These are phyloP conservation scores for Brachyhypopomus gauderio DNA, from an alignment of 2,113 vertebrate genomes.

Conservation along the genomic window DNA sequence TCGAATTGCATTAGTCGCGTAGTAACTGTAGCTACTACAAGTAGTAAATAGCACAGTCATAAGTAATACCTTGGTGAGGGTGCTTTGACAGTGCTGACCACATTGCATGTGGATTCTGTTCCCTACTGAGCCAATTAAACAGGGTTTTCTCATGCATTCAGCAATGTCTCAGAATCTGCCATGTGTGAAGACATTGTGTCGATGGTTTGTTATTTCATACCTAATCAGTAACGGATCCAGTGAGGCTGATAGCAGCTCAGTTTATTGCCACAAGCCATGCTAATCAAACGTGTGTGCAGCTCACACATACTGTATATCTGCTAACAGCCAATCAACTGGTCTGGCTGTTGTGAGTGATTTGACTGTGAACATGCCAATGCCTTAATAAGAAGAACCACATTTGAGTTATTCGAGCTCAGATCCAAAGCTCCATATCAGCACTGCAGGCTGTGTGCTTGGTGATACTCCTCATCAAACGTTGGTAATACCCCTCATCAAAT, in stretches of 20 bases:
- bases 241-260: not conserved
- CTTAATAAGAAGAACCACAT: not conserved
- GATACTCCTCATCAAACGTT: not conserved
- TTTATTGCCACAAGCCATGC: conserved; percentile 23
- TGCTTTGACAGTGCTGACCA: not conserved
- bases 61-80: not conserved
- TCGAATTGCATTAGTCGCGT: not conserved
- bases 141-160: not conserved
- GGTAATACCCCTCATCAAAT: too few species aligned
- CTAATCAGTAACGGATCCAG: conserved; percentile 18
- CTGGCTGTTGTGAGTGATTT: too few species aligned
- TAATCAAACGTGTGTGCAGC: conserved; percentile 9
- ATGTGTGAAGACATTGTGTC: conserved; percentile 9
- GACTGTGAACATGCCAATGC: too few species aligned
- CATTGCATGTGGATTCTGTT: conserved; percentile 22
- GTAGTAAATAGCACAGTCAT: not conserved
- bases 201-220: conserved; percentile 14
- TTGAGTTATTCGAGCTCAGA: not conserved
- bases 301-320: conserved; percentile 7
- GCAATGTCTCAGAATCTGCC: not conserved
- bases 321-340: not conserved
- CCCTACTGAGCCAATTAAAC: conserved; percentile 23
- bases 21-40: not conserved
- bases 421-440: not conserved
- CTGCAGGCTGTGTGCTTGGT: not conserved